Conservation (phyloP, 2,113 vertebrate species). For the Oceanites oceanicus region DNA sequence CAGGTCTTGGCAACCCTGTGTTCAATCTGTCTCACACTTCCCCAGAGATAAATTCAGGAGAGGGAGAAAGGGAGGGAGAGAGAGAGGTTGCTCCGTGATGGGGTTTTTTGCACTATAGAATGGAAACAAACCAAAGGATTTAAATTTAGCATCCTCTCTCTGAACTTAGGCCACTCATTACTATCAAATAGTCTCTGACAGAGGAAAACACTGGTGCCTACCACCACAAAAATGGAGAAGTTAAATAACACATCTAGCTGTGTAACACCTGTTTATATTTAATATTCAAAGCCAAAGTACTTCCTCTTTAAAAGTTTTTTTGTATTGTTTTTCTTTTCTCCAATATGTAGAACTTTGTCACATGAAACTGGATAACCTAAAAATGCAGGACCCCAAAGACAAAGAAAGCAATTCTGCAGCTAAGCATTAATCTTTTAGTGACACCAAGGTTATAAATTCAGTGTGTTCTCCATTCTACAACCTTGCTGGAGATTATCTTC, state of each 20-base stretch:
- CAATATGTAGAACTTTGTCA: not conserved
- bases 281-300: not conserved
- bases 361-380: not conserved
- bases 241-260: not conserved
- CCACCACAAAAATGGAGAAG: not conserved
- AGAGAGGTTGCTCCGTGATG: not conserved
- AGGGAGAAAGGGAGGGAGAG: not conserved
- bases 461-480: not conserved
- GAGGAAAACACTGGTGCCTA: not conserved
- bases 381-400: not conserved
- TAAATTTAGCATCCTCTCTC: not conserved
- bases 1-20: constrained; percentile 16
- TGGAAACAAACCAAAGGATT: not conserved
- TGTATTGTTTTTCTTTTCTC: not conserved
- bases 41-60: constrained; percentile 7
- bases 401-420: not conserved
- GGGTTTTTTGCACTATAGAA: not conserved
- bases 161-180: not conserved
- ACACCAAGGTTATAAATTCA: constrained; percentile 11
- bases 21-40: constrained; percentile 44
- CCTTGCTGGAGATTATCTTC: not conserved
- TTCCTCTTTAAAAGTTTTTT: not conserved
- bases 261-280: not conserved
- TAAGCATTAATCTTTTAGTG: not conserved
- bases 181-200: not conserved